These are phyloP conservation scores for Eclectus roratus DNA, from an alignment of 2,113 vertebrate species.

Conservation along the genomic window DNA sequence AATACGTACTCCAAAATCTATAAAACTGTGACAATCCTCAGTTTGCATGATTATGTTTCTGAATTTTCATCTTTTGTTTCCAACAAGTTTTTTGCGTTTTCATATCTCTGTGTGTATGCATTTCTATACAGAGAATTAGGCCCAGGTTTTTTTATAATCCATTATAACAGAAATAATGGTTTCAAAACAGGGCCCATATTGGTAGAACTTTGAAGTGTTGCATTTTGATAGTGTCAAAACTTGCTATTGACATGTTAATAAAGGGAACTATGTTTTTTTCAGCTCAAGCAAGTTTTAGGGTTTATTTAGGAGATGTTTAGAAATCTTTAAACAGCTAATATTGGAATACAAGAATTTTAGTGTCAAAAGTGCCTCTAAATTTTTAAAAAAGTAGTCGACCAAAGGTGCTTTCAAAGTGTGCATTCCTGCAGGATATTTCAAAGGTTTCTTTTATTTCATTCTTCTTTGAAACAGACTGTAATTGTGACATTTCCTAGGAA, in stretches of 20 bases:
- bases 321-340: not conserved
- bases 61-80: not conserved
- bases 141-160: not conserved
- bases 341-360: not conserved
- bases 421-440: not conserved
- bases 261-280: not conserved
- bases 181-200: not conserved
- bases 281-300: not conserved
- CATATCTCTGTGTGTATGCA: not conserved
- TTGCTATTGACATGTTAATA: not conserved
- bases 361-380: not conserved
- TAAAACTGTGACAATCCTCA: not conserved
- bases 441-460: not conserved
- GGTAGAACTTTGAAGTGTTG: not conserved
- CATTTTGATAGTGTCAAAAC: not conserved
- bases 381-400: not conserved
- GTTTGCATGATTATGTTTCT: not conserved
- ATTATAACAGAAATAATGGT: not conserved
- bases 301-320: not conserved
- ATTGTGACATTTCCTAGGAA: not conserved
- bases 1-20: not conserved
- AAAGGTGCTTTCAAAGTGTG: not conserved
- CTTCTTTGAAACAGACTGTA: not conserved
- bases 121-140: not conserved
- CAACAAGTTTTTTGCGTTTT: not conserved